Percentiles rank a stretch among this genome's conserved stretches.
Evolutionary conservation across 2,113 vertebrate genomes (phyloP).

Genomic region (Zingel zingel): DNA sequence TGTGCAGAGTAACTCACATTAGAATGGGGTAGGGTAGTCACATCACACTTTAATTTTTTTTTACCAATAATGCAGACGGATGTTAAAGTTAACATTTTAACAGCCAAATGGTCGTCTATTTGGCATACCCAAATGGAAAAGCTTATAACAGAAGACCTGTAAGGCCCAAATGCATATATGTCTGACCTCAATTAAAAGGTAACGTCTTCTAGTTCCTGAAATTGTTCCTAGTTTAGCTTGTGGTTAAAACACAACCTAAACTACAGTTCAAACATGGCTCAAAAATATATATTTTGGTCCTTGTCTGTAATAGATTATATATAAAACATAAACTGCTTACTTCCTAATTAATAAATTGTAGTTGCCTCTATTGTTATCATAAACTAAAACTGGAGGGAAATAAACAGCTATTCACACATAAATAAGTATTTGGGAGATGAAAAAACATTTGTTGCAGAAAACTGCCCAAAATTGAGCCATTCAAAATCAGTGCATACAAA

Average conservation of each 20-base stretch:
- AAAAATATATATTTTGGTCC: too few relatives aligned
- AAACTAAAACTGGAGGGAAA: neutral
- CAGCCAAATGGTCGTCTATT: neutral
- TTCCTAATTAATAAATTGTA: neutral
- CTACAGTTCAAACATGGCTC: too few relatives aligned
- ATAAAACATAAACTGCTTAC: neutral
- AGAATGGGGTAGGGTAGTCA: neutral
- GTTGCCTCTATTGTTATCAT: neutral
- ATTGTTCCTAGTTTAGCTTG: too few relatives aligned
- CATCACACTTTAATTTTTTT: neutral
- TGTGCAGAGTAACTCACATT: neutral
- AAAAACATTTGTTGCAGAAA: neutral
- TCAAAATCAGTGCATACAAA: constrained; percentile 3
- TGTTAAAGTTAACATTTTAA: neutral
- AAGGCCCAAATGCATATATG: too few relatives aligned
- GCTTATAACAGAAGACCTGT: too few relatives aligned
- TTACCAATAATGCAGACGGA: neutral
- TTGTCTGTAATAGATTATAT: too few relatives aligned
- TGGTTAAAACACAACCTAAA: too few relatives aligned
- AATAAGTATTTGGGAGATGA: neutral
- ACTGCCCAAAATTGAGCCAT: neutral
- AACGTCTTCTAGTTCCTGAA: too few relatives aligned
- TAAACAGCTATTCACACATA: neutral
- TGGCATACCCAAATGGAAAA: too few relatives aligned
- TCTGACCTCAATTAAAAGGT: too few relatives aligned